phyloP scores from a whole-genome alignment of 2,888 invertebrate species.

The Priocnemis perturbator region DNA sequence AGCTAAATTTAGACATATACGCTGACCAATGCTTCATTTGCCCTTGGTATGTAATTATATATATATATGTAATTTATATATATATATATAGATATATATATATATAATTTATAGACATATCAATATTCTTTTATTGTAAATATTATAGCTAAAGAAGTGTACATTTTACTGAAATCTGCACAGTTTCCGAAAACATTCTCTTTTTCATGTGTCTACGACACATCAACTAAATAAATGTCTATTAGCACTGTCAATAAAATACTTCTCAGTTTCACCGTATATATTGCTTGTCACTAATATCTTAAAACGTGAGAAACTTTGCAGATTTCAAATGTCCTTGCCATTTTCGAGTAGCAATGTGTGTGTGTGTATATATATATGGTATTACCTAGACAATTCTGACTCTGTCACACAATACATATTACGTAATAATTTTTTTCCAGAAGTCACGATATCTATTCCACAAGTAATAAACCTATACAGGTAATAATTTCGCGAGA shows the following conservation, averaged over 20 bases:
- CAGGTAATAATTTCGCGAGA: constrained; percentile 43
- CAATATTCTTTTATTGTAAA: constrained; percentile 57
- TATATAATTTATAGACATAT: constrained; percentile 62
- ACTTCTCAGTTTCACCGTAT: constrained; percentile 21
- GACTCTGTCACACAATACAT: constrained; percentile 50
- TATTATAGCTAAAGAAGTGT: constrained; percentile 59
- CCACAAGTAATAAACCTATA: constrained; percentile 53
- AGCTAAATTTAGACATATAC: constrained; percentile 74
- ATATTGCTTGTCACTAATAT: constrained; percentile 55
- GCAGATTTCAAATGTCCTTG: constrained; percentile 42
- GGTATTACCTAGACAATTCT: constrained; percentile 60
- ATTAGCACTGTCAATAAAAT: constrained; percentile 36
- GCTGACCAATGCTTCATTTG: constrained; percentile 71
- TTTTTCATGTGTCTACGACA: constrained; percentile 28
- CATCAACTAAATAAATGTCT: constrained; percentile 41
- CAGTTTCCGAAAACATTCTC: constrained; percentile 39
- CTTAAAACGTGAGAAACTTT: constrained; percentile 56
- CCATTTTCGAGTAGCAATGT: constrained; percentile 29
- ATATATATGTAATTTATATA: constrained; percentile 59
- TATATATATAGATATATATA: constrained; percentile 58
- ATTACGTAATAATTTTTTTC: constrained; percentile 38
- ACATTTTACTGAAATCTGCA: constrained; percentile 60
- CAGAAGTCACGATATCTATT: constrained; percentile 50
- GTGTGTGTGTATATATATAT: constrained; percentile 45
- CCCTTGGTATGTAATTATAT: constrained; percentile 63